Evolutionary conservation across 1,140 invertebrate species (phyloP).

Genomic region (Dufourea novaeangliae): DNA sequence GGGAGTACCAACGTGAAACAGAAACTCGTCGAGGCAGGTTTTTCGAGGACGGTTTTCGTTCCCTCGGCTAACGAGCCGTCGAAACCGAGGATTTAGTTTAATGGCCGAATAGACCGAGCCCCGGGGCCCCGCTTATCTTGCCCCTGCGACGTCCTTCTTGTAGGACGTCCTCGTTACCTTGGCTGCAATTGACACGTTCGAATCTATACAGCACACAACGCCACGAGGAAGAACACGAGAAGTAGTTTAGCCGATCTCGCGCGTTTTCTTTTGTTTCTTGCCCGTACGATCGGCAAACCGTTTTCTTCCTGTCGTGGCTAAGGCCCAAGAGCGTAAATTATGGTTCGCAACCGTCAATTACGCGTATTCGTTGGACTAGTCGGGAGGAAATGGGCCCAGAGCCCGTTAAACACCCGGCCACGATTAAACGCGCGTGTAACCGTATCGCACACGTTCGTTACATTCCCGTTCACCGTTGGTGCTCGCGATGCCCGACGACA

Average conservation of each 20-base stretch:
- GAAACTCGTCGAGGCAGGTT: slow-evolving; percentile 46
- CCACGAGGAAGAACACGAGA: slow-evolving; percentile 53
- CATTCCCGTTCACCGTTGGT: slow-evolving; percentile 10
- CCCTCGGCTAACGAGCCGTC: slow-evolving; percentile 63
- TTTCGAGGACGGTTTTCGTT: slow-evolving; percentile 56
- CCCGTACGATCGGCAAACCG: slow-evolving; percentile 8
- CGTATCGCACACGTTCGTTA: not conserved
- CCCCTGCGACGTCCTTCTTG: slow-evolving; percentile 53
- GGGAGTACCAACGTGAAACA: slow-evolving; percentile 22
- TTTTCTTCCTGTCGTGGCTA: not conserved
- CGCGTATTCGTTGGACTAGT: slow-evolving; percentile 11
- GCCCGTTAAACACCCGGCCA: not conserved
- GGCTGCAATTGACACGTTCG: slow-evolving; percentile 64
- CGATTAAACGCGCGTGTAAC: not conserved
- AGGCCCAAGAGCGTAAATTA: slow-evolving; percentile 42
- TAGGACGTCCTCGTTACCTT: slow-evolving; percentile 65
- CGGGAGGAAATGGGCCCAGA: not conserved
- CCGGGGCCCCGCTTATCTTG: slow-evolving; percentile 53
- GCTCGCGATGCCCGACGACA: slow-evolving; percentile 42
- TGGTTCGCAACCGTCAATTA: slow-evolving; percentile 31
- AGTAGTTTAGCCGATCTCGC: slow-evolving; percentile 61
- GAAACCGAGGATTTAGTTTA: slow-evolving; percentile 65
- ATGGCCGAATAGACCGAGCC: slow-evolving; percentile 44
- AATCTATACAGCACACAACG: slow-evolving; percentile 46
- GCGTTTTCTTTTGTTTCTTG: slow-evolving; percentile 39